Evolutionary conservation across 1,140 invertebrate genomes (phyloP).

Genomic region (Calephelis nemesis): DNA sequence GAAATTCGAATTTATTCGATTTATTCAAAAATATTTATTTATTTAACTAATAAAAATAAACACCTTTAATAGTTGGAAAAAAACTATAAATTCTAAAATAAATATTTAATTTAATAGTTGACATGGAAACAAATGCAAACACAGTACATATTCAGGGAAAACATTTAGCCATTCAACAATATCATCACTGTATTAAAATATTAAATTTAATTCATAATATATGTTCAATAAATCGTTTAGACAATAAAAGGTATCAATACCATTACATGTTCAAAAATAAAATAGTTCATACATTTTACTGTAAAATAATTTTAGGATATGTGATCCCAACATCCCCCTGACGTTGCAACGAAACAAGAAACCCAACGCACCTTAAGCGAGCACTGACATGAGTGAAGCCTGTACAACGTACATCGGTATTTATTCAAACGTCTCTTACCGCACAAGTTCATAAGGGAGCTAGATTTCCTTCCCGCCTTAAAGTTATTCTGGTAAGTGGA

Average conservation of each 20-base stretch:
- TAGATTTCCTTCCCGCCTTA: constrained; percentile 91
- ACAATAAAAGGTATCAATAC: not conserved
- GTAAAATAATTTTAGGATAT: not conserved
- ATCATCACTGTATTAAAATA: too few species aligned
- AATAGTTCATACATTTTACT: not conserved
- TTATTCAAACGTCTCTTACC: constrained; percentile 85
- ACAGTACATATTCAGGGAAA: too few species aligned
- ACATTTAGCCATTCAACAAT: too few species aligned
- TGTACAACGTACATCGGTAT: constrained; percentile 47
- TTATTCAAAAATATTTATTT: too few species aligned
- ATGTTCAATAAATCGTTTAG: too few species aligned
- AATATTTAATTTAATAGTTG: too few species aligned
- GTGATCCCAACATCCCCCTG: constrained; percentile 28
- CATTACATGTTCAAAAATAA: not conserved
- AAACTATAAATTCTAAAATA: too few species aligned
- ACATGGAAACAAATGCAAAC: too few species aligned
- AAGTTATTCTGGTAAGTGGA: constrained; percentile 89
- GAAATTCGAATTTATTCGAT: too few species aligned
- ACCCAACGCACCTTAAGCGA: constrained; percentile 64
- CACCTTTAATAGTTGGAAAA: too few species aligned
- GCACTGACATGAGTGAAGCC: constrained; percentile 53
- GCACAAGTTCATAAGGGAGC: constrained; percentile 95
- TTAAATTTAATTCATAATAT: too few species aligned
- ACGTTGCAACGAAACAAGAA: constrained; percentile 54
- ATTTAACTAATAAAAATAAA: too few species aligned